phyloP scores from a whole-genome alignment of 2,113 vertebrate genomes.

The Hippocampus abdominalis region DNA sequence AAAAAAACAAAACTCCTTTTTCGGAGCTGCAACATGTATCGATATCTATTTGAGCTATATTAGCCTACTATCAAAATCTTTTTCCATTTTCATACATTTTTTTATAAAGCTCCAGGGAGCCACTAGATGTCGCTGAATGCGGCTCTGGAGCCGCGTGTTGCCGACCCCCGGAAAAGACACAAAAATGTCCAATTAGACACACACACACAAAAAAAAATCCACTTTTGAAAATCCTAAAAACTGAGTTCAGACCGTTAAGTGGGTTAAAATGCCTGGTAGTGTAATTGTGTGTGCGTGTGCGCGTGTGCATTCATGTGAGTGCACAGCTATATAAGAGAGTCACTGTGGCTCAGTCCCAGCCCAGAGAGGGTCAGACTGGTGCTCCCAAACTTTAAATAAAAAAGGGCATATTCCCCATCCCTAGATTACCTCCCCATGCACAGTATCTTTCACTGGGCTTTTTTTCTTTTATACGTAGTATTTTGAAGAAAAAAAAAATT shows the following conservation, averaged over 20 bases:
- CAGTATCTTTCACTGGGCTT: not conserved
- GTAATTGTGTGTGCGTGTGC: slow-evolving; percentile 13
- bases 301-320: slow-evolving; percentile 31
- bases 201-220: not conserved
- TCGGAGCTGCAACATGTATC: too few relatives aligned
- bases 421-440: not conserved
- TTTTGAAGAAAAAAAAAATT: not conserved
- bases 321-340: slow-evolving; percentile 53
- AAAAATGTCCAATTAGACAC: too few relatives aligned
- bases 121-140: too few relatives aligned
- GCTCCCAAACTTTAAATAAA: slow-evolving; percentile 4
- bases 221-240: not conserved
- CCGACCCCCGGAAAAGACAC: too few relatives aligned
- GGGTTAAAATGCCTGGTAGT: not conserved
- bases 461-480: not conserved
- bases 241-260: not conserved
- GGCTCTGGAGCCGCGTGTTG: too few relatives aligned
- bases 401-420: slow-evolving; percentile 5
- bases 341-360: slow-evolving; percentile 13
- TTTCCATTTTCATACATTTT: too few relatives aligned
- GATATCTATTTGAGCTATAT: too few relatives aligned
- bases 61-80: too few relatives aligned
- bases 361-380: slow-evolving; percentile 27
- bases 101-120: too few relatives aligned
- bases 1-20: too few relatives aligned